These are phyloP conservation scores for Lacerta agilis DNA, from an alignment of 2,797 vertebrate species.

Conservation along the genomic window DNA sequence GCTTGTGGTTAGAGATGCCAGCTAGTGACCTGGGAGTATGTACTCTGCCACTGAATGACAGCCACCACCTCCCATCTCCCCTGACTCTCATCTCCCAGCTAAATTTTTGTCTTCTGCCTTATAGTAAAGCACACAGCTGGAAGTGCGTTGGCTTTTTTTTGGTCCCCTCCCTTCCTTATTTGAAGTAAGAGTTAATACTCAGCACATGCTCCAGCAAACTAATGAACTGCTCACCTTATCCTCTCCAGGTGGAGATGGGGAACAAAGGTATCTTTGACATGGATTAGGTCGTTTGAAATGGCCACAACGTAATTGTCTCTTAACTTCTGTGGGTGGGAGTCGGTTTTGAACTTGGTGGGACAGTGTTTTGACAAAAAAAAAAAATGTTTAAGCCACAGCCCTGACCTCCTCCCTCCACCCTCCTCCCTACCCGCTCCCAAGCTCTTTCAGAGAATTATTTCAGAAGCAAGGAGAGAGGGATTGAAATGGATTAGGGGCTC, in stretches of 20 bases:
- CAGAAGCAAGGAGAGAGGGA: constrained; percentile 71
- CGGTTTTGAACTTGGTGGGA: constrained; percentile 68
- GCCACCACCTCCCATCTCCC: no score
- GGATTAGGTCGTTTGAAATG: constrained; percentile 68
- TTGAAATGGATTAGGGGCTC: constrained; percentile 70
- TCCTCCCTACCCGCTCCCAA: constrained; percentile 28
- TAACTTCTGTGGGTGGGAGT: constrained; percentile 46
- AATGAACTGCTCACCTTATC: constrained; percentile 63
- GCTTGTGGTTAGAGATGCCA: no score
- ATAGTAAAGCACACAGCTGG: no score
- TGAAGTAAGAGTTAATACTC: constrained; percentile 37
- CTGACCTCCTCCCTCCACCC: background rate
- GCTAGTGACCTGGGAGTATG: no score
- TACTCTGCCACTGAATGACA: no score
- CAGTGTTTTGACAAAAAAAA: constrained; percentile 72
- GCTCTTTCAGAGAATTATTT: constrained; percentile 70
- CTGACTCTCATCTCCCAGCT: no score
- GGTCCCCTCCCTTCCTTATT: no score
- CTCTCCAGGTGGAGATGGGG: constrained; percentile 49
- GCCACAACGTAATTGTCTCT: constrained; percentile 50
- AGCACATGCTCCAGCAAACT: constrained; percentile 52
- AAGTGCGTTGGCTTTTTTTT: no score
- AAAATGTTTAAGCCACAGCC: constrained; percentile 72
- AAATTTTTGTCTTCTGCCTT: no score
- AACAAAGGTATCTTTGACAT: constrained; percentile 68